Percentiles rank a stretch among this genome's conserved stretches.
These are phyloP conservation scores for Octopus sinensis DNA, from an alignment of 1,140 invertebrate species.

Conservation along the genomic window DNA sequence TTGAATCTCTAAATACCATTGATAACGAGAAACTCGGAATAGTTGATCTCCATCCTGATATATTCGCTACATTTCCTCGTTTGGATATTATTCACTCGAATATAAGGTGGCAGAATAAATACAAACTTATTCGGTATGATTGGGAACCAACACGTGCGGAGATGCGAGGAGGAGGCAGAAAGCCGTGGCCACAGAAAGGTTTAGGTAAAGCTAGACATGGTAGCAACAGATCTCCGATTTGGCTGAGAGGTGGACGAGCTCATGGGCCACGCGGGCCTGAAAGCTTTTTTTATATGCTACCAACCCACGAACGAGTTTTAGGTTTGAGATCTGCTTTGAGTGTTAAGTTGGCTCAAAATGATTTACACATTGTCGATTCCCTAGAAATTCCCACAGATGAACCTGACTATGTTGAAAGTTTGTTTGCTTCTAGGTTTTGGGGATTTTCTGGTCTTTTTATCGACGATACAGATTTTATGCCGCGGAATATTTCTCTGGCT, in stretches of 20 bases:
- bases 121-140: constrained; percentile 69
- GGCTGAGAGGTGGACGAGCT: constrained; percentile 69
- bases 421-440: constrained; percentile 84
- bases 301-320: constrained; percentile 69
- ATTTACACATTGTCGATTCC: constrained; percentile 85
- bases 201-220: constrained; percentile 83
- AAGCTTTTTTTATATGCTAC: constrained; percentile 89
- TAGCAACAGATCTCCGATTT: constrained; percentile 84
- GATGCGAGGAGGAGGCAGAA: constrained; percentile 77
- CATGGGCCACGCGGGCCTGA: constrained; percentile 87
- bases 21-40: constrained; percentile 79
- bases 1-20: constrained; percentile 81
- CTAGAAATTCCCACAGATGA: constrained; percentile 83
- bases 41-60: constrained; percentile 80
- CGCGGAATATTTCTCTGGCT: constrained; percentile 79
- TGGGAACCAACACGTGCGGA: constrained; percentile 75
- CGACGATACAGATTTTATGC: constrained; percentile 82
- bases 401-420: constrained; percentile 71
- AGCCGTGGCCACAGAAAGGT: constrained; percentile 96
- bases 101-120: constrained; percentile 82
- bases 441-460: constrained; percentile 92
- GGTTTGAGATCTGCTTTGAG: constrained; percentile 82
- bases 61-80: constrained; percentile 76
- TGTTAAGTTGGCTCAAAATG: constrained; percentile 84
- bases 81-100: constrained; percentile 85